Conservation (phyloP, 2,888 invertebrate species). For the Epistrophe eligans region DNA sequence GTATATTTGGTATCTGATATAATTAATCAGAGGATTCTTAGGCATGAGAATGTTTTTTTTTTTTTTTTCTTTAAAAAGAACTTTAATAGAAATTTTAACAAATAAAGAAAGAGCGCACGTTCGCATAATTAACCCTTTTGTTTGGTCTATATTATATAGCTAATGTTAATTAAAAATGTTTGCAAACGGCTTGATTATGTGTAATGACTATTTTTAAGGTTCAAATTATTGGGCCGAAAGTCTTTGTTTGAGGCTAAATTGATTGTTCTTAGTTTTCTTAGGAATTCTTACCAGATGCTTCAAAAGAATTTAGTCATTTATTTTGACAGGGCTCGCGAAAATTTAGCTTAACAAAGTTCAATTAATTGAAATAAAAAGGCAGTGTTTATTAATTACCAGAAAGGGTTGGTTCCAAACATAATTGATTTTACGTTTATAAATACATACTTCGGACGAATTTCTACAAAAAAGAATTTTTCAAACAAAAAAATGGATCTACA, state of each 20-base stretch:
- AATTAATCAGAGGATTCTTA: conserved; percentile 57
- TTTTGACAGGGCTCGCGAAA: not conserved
- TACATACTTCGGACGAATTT: no score
- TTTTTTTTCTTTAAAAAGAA: conserved; percentile 19
- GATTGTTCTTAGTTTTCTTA: conserved; percentile 40
- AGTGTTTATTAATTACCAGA: not conserved
- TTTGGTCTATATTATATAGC: conserved; percentile 14
- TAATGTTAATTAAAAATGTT: conserved; percentile 28
- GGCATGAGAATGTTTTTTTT: conserved; percentile 17
- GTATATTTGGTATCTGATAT: conserved; percentile 38
- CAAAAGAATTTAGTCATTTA: not conserved
- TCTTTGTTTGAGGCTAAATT: conserved; percentile 52
- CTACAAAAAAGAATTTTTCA: no score
- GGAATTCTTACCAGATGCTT: conserved; percentile 8
- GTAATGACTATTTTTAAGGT: conserved; percentile 4
- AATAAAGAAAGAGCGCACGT: conserved; percentile 13
- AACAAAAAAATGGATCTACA: no score
- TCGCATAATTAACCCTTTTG: conserved; percentile 70
- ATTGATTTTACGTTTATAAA: not conserved
- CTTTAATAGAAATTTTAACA: conserved; percentile 19
- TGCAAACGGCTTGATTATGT: not conserved
- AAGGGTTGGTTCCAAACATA: not conserved
- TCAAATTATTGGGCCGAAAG: conserved; percentile 39
- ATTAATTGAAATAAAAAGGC: conserved; percentile 48
- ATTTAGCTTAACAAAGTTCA: conserved; percentile 21